Conservation (phyloP, 2,888 invertebrate species). For the Eulithis prunata region DNA sequence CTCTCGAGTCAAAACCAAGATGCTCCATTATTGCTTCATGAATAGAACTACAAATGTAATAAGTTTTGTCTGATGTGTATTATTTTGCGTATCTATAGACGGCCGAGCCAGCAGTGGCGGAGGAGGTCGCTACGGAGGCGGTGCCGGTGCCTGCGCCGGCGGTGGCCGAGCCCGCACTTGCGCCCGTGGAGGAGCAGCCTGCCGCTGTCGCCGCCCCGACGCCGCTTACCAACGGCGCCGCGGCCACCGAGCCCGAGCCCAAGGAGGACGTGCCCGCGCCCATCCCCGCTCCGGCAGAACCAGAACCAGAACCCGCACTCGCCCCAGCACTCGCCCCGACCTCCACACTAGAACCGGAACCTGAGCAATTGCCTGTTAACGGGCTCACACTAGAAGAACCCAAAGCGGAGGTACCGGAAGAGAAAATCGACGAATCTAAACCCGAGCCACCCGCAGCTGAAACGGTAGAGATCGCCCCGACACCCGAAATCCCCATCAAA, state of each 20-base stretch:
- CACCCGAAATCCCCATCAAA: conserved; percentile 76
- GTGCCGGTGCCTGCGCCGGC: conserved; percentile 53
- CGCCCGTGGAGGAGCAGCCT: conserved; percentile 57
- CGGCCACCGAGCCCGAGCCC: conserved; percentile 47
- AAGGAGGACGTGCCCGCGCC: conserved; percentile 70
- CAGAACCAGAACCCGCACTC: conserved; percentile 55
- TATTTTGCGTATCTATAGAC: conserved; percentile 60
- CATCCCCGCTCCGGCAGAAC: conserved; percentile 51
- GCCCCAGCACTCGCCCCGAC: conserved; percentile 39
- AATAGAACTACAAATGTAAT: background rate
- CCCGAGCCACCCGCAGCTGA: conserved; percentile 64
- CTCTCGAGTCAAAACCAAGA: no score
- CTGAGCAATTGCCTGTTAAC: conserved; percentile 73
- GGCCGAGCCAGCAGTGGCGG: conserved; percentile 54
- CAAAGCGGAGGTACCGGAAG: conserved; percentile 57
- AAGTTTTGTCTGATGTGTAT: background rate
- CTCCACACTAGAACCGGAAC: conserved; percentile 54
- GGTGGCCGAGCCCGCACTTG: conserved; percentile 50
- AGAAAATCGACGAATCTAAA: conserved; percentile 61
- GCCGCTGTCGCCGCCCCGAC: conserved; percentile 58
- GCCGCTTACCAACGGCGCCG: conserved; percentile 7
- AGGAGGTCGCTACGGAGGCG: conserved; percentile 21
- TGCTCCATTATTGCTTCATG: no score
- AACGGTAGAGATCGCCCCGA: conserved; percentile 66
- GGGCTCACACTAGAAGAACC: conserved; percentile 73